phyloP scores from a whole-genome alignment of 2,113 vertebrate species.

The Hippolais icterina region DNA sequence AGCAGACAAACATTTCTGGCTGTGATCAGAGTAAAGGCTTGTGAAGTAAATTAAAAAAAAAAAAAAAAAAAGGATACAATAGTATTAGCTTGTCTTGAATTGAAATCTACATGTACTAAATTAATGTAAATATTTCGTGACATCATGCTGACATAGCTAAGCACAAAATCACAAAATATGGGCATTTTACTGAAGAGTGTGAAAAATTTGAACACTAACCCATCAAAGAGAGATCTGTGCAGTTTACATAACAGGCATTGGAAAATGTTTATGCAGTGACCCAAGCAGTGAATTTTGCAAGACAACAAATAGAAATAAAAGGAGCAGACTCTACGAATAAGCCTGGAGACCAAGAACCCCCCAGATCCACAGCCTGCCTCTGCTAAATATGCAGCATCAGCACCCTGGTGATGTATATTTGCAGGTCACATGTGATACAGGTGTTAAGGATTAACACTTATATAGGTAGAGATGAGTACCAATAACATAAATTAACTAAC shows the following conservation, averaged over 20 bases:
- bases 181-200: not conserved
- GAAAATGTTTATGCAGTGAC: not conserved
- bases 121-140: not conserved
- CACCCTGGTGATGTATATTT: not conserved
- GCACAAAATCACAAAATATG: rapidly evolving
- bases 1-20: not conserved
- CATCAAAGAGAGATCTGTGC: not conserved
- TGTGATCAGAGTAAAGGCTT: not conserved
- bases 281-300: not conserved
- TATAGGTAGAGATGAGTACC: not conserved
- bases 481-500: not conserved
- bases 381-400: not conserved
- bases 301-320: not conserved
- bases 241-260: not conserved
- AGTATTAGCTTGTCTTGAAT: not conserved
- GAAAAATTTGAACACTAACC: not conserved
- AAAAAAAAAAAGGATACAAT: not conserved
- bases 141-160: not conserved
- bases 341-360: not conserved
- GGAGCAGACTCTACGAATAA: not conserved
- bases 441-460: not conserved
- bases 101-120: not conserved
- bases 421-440: not conserved
- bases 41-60: not conserved
- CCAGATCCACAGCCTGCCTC: no score